Percentiles rank a stretch among this genome's conserved stretches.
Conservation (phyloP, 2,888 invertebrate genomes). For the Drosophila ustulata region DNA sequence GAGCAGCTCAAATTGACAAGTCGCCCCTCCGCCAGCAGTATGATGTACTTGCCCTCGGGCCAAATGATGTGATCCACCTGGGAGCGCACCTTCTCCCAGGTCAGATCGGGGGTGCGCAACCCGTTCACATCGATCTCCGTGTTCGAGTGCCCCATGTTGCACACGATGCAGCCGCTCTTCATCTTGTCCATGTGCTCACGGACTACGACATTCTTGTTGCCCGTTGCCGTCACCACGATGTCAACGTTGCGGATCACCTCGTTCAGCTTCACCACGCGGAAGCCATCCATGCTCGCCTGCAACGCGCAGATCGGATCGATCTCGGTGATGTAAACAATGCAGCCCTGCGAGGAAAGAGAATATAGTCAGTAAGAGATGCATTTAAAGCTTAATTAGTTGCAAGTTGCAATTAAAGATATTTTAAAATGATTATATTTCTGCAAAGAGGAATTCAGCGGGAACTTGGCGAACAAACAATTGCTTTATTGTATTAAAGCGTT, state of each 20-base stretch:
- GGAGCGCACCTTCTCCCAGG: slow-evolving; percentile 98
- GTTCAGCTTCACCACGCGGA: slow-evolving; percentile 96
- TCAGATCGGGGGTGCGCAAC: slow-evolving; percentile 95
- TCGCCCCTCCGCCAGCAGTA: slow-evolving; percentile 96
- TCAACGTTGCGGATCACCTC: slow-evolving; percentile 97
- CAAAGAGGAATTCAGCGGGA: too few species aligned
- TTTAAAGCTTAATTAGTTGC: background rate
- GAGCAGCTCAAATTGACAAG: slow-evolving; percentile 98
- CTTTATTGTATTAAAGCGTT: too few species aligned
- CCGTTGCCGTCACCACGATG: slow-evolving; percentile 98
- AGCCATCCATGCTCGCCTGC: slow-evolving; percentile 98
- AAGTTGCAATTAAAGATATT: too few species aligned
- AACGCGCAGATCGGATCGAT: slow-evolving; percentile 99
- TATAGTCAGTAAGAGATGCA: background rate
- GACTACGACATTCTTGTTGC: slow-evolving; percentile 98
- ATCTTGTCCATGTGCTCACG: slow-evolving; percentile 98
- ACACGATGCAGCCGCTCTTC: slow-evolving; percentile 97
- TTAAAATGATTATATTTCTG: too few species aligned
- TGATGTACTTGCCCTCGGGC: slow-evolving; percentile 98
- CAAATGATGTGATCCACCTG: slow-evolving; percentile 99
- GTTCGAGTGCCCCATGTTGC: slow-evolving; percentile 99
- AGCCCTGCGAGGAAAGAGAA: slow-evolving; percentile 87
- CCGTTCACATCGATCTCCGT: slow-evolving; percentile 98
- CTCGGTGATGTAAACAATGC: slow-evolving; percentile 95
- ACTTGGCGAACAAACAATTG: too few species aligned